Base-by-base conservation (phyloP, 2,113 vertebrate species). In the Catharus fuscescens region DNA sequence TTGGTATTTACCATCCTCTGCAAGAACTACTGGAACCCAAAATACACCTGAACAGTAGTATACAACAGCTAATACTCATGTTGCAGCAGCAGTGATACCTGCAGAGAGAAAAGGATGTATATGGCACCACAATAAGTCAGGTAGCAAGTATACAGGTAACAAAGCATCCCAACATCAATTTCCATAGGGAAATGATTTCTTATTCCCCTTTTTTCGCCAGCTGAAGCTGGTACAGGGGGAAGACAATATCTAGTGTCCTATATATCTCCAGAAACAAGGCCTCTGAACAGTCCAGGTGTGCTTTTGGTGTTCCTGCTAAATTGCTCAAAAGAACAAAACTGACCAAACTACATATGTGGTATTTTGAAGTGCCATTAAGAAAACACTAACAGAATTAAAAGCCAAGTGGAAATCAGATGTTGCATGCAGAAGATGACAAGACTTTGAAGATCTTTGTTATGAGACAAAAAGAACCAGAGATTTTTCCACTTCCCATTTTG, bases 191-290 rank as follows among this genome's bases (percentile, higher is more conserved):
- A 3, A 10, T 9, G 9, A 32, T 24, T 70, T 60, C 18, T 29
- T 16, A 1, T 2, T 5, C 1, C 14, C 0, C 4, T 31, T 40
- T 24, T 26, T 50, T 32, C 18, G 38, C 36, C 23, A 72, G 26
- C 8, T 36, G 50, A 66, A 80, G 16, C 16, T 52, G 6, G 2
- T 38, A 4, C 2, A 73, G 4, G 1, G 2, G 4, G 1, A 74
- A 71, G 18, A 40, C 3, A 64, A 0, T 24, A 42, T 7, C 13
- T n/a, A 57, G 7, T 5, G 4, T 23, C 25, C 24, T 12, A 25
- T 0, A 0, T 10, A 24, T 2, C 10, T 36, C 12, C 26, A 29
- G 20, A 57, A 71, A 28, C 19, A 62, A 65, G 19, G 14, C 25
- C 32, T 48, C 8, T 28, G 1, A 91, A 61, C 7, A 59, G 18